phyloP scores from a whole-genome alignment of 2,888 invertebrate species.

The Rhagonycha lutea region DNA sequence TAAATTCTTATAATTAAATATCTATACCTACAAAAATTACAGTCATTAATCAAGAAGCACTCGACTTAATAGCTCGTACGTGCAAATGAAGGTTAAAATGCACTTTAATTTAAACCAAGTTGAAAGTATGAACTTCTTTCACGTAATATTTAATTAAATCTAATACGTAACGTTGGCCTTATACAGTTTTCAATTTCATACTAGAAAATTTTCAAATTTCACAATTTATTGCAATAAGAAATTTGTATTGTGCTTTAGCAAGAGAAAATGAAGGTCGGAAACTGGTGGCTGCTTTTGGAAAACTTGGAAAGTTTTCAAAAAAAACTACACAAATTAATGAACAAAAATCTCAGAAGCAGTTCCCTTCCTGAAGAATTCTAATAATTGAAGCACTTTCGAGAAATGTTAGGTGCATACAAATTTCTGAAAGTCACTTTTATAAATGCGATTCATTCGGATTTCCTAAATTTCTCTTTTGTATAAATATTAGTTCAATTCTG shows the following conservation, averaged over 20 bases:
- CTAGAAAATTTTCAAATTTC: neutral
- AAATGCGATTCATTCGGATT: too few species aligned
- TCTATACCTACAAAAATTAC: neutral
- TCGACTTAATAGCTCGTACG: neutral
- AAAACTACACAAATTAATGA: too few species aligned
- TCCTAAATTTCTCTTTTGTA: too few species aligned
- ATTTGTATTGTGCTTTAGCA: neutral
- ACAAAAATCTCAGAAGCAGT: too few species aligned
- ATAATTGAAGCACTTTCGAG: too few species aligned
- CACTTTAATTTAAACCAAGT: neutral
- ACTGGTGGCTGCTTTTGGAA: too few species aligned
- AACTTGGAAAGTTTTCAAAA: too few species aligned
- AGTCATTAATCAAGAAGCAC: neutral
- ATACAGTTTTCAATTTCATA: neutral
- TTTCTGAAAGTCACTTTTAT: too few species aligned
- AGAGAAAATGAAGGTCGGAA: too few species aligned
- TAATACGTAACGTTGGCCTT: neutral
- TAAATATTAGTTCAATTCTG: too few species aligned
- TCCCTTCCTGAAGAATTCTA: too few species aligned
- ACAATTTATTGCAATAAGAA: neutral
- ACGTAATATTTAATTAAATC: neutral
- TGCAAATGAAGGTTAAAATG: neutral
- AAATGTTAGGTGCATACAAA: too few species aligned
- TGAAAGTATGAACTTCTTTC: neutral
- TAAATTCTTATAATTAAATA: neutral